A percentile compares a stretch with the other conserved stretches of the same genome.
Evolutionary conservation across 2,888 invertebrate species (phyloP).

Genomic region (Philonicus albiceps): DNA sequence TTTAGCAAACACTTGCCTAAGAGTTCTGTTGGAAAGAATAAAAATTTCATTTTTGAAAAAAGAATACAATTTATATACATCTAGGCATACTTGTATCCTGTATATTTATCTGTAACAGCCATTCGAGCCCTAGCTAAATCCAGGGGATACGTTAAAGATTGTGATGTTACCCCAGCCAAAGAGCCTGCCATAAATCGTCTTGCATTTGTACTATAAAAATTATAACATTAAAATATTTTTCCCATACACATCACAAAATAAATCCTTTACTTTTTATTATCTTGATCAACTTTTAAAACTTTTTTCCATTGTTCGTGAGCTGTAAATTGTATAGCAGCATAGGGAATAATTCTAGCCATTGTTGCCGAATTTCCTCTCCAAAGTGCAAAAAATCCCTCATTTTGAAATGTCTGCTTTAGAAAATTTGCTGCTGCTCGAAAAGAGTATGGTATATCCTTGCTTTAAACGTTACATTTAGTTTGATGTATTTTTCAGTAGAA

Average conservation of each 20-base stretch:
- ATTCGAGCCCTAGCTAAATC: slow-evolving; percentile 96
- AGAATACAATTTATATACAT: background rate
- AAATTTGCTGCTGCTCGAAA: slow-evolving; percentile 75
- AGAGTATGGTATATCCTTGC: slow-evolving; percentile 75
- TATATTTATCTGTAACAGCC: slow-evolving; percentile 86
- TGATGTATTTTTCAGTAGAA: background rate
- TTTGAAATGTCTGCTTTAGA: slow-evolving; percentile 71
- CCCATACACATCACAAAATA: background rate
- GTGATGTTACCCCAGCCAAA: slow-evolving; percentile 94
- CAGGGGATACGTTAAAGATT: slow-evolving; percentile 92
- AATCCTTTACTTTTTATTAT: slow-evolving; percentile 64
- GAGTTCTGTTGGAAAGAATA: slow-evolving; percentile 55
- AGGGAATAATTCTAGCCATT: slow-evolving; percentile 95
- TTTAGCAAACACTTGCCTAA: slow-evolving; percentile 70
- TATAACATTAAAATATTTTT: background rate
- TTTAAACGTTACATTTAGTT: slow-evolving; percentile 44
- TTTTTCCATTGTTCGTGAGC: slow-evolving; percentile 97
- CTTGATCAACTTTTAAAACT: slow-evolving; percentile 75
- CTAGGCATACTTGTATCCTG: slow-evolving; percentile 70
- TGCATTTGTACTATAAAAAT: slow-evolving; percentile 57
- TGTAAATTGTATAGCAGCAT: slow-evolving; percentile 97
- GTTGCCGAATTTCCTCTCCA: slow-evolving; percentile 99
- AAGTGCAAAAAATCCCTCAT: slow-evolving; percentile 82
- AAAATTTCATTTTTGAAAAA: background rate
- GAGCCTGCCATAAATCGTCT: slow-evolving; percentile 84